These are phyloP conservation scores for Epizoanthus illoricatus DNA, from an alignment of 92 coral and sea anemone genomes.

Conservation along the genomic window DNA sequence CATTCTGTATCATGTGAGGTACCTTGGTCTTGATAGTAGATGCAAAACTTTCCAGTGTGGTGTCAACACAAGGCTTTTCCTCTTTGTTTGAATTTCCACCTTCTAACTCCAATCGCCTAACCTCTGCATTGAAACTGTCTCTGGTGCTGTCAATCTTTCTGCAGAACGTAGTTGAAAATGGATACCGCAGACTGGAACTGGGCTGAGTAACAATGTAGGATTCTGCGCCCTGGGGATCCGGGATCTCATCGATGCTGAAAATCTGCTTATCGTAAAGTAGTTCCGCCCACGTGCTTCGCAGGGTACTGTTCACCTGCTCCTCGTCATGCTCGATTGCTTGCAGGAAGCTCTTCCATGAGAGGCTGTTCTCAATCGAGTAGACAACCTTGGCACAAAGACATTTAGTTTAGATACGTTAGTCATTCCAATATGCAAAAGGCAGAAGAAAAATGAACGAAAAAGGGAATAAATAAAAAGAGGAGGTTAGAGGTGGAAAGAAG, in stretches of 20 bases:
- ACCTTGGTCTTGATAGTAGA: background rate
- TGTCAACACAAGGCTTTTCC: background rate
- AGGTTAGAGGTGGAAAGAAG: too few species aligned
- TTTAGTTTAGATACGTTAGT: background rate
- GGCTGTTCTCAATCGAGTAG: constrained; percentile 29
- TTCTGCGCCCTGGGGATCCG: constrained; percentile 58
- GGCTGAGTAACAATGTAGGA: constrained; percentile 44
- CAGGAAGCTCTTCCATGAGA: constrained; percentile 10
- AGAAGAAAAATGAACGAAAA: background rate
- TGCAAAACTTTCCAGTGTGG: background rate
- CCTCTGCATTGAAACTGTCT: constrained; percentile 24
- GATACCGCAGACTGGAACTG: constrained; percentile 13
- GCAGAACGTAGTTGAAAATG: constrained; percentile 33
- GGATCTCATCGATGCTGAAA: constrained; percentile 51
- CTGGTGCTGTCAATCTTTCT: constrained; percentile 40
- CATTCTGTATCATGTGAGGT: constrained; percentile 27
- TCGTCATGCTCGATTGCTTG: constrained; percentile 1
- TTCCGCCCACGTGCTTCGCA: constrained; percentile 38
- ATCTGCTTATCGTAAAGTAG: constrained; percentile 33
- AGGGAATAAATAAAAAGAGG: too few species aligned
- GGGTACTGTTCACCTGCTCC: background rate
- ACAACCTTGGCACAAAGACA: constrained; percentile 14
- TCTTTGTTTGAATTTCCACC: constrained; percentile 24
- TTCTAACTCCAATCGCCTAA: constrained; percentile 10
- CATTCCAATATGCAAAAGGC: too few species aligned